Evolutionary conservation across 2,888 invertebrate genomes (phyloP), one percentile per base, ranked within the genome.

Genomic region (Parnassius glacialis): DNA sequence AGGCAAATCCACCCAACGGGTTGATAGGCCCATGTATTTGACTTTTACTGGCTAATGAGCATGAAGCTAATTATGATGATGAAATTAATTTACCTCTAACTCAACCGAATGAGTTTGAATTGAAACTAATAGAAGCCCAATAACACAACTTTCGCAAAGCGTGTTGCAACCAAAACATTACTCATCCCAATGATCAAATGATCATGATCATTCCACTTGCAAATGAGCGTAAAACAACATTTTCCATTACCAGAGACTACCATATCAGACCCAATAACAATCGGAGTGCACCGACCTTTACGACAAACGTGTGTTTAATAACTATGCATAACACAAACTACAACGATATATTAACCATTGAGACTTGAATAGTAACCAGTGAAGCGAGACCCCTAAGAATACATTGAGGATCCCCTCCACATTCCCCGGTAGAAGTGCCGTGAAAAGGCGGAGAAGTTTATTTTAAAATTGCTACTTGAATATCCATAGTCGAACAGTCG

Each of bases 321-420:
- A 80, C 78, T 83, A 80, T 79, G 79, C 82, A 77, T 75, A 77
- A 74, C 77, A 74, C 74, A 78, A 70, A 78, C 73, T 71, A 74
- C 75, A 75, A 70, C 72, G 69, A 81, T 81, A 84, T 84, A 84
- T 82, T 81, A 82, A 73, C 81, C 76, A 84, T 82, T 79, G 80
- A 74, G 72, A 69, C 68, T 74, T 74, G 75, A 75, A 68, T 59
- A 67, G 72, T 74, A 71, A 73, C 86, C 82, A 84, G 68, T 65
- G 50, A 64, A 71, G 64, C 66, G 66, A 66, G 83, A 82, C 66
- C 83, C 73, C 66, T 74, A 62, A 71, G 55, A 45, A 25, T 25
- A 10, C 56, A 52, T 41, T 10, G 68, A 71, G 74, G 70, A 51
- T 51, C 64, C 56, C 64, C 64, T 52, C 57, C 13, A 57, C 48